phyloP scores from a whole-genome alignment of 2,888 invertebrate species.

The Synanthedon myopaeformis region DNA sequence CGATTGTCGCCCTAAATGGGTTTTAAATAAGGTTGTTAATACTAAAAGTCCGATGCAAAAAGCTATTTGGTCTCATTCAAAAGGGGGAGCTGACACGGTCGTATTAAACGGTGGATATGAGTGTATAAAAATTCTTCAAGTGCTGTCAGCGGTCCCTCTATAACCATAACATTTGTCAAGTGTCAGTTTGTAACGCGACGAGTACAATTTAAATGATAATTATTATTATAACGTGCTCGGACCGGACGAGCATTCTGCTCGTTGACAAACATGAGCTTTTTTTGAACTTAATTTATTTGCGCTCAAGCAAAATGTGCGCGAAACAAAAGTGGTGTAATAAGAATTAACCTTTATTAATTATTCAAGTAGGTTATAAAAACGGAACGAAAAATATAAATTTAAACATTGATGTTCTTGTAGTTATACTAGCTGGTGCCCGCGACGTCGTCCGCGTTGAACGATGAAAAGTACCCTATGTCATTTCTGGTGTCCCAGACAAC shows the following conservation, averaged over 20 bases:
- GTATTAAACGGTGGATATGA: conserved; percentile 66
- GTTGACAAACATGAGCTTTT: neutral
- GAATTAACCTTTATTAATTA: too few species aligned
- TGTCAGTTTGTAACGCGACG: conserved; percentile 59
- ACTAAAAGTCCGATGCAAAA: neutral
- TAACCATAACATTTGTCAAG: conserved; percentile 68
- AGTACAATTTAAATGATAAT: conserved; percentile 67
- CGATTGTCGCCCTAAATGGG: neutral
- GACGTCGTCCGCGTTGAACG: too few species aligned
- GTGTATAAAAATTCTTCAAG: conserved; percentile 66
- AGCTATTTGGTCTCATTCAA: conserved; percentile 4
- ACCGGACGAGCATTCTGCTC: conserved; percentile 21
- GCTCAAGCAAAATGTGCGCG: neutral
- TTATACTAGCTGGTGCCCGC: too few species aligned
- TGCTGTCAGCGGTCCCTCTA: conserved; percentile 52
- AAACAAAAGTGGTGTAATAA: too few species aligned
- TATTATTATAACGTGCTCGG: conserved; percentile 45
- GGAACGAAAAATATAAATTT: too few species aligned
- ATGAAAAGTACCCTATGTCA: too few species aligned
- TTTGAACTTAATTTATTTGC: neutral
- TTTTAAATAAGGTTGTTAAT: too few species aligned
- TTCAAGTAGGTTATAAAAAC: too few species aligned
- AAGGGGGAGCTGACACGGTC: conserved; percentile 55
- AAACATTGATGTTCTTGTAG: too few species aligned
- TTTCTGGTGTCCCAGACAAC: too few species aligned